phyloP scores from a whole-genome alignment of 2,888 invertebrate genomes.

The Byasa hedistus region DNA sequence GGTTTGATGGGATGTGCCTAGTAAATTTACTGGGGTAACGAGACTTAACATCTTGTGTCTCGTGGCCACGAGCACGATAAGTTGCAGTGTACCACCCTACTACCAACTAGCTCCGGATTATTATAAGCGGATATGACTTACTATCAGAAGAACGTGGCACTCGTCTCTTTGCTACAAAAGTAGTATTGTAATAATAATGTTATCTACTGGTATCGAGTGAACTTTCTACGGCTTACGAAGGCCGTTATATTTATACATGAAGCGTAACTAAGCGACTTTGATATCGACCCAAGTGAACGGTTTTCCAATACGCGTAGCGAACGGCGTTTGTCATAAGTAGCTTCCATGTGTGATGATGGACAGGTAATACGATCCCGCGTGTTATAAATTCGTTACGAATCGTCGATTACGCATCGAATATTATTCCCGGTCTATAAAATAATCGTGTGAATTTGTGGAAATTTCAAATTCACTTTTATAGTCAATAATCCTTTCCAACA shows the following conservation, averaged over 20 bases:
- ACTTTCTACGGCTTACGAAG: constrained; percentile 17
- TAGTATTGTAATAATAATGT: not conserved
- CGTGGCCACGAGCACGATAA: too few species aligned
- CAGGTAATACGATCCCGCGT: constrained; percentile 28
- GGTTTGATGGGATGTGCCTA: too few species aligned
- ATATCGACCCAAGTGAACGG: constrained; percentile 14
- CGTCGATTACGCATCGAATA: constrained; percentile 12
- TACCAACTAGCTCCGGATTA: too few species aligned
- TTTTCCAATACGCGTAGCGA: constrained; percentile 12
- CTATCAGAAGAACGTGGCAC: too few species aligned
- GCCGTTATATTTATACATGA: constrained; percentile 13
- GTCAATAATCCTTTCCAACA: not conserved
- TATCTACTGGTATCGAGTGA: constrained; percentile 2
- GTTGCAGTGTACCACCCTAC: too few species aligned
- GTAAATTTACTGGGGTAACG: too few species aligned
- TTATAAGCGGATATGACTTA: too few species aligned
- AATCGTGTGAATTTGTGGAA: constrained; percentile 20
- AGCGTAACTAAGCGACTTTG: constrained; percentile 18
- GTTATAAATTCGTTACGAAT: constrained; percentile 31
- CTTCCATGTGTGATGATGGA: constrained; percentile 20
- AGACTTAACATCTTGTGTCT: too few species aligned
- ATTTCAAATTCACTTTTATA: constrained; percentile 4
- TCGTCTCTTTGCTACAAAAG: too few species aligned
- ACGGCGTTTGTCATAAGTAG: constrained; percentile 18
- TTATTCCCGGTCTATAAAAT: constrained; percentile 8